A percentile compares a stretch with the other conserved stretches of the same genome.
phyloP scores from a whole-genome alignment of 37 sponge, comb jelly and placozoan genomes.

The Axinella damicornis region DNA sequence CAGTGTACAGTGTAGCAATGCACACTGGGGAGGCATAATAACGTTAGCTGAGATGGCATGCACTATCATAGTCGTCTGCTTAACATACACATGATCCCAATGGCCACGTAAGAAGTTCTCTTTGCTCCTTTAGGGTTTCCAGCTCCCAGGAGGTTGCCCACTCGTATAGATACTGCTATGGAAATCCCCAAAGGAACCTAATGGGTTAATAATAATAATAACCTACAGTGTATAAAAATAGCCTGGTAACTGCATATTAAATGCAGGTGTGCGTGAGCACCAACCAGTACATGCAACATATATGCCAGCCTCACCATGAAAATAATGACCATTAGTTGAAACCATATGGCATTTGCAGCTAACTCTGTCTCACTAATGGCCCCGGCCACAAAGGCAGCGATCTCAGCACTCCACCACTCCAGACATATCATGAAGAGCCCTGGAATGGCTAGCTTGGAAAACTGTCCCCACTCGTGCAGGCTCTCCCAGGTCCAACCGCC shows the following conservation, averaged over 20 bases:
- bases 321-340: conserved; percentile 14
- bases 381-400: conserved; percentile 41
- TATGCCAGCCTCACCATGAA: conserved; percentile 46
- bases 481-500: conserved; percentile 66
- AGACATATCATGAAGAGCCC: conserved; percentile 45
- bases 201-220: too few relatives aligned
- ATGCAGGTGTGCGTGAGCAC: too few relatives aligned
- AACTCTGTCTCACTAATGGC: conserved; percentile 27
- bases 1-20: background rate
- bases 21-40: background rate
- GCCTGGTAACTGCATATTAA: too few relatives aligned
- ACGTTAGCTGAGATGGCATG: too few relatives aligned
- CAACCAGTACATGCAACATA: too few relatives aligned
- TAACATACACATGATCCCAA: conserved; percentile 15
- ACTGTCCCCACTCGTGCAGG: conserved; percentile 48
- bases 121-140: conserved; percentile 42
- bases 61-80: too few relatives aligned
- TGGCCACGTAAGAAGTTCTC: conserved; percentile 4
- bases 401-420: conserved; percentile 51
- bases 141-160: conserved; percentile 56
- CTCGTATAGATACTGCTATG: conserved; percentile 35
- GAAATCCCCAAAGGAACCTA: conserved; percentile 51
- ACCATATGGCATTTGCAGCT: conserved; percentile 20
- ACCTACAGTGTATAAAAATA: too few relatives aligned
- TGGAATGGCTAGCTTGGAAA: conserved; percentile 16